Base-by-base conservation (phyloP, 2,888 invertebrate genomes). In the Drosophila limbata region DNA sequence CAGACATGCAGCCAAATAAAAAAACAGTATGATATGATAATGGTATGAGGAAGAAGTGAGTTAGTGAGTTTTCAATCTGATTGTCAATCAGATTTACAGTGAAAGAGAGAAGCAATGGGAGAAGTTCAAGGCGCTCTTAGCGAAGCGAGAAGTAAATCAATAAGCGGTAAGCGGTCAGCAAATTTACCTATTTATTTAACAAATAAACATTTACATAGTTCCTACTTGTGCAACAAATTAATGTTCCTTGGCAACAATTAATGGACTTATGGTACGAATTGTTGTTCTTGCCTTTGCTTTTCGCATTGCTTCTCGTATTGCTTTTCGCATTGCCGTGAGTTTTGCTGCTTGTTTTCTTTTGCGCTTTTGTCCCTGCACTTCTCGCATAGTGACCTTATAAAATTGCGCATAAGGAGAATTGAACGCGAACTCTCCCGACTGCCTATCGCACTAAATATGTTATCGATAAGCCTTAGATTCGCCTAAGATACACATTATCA, bases 111-210 rank as follows among this genome's bases (percentile, higher is more conserved):
- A 21, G 17, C 40, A 11, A 11, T 3, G 4, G 17, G 33, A 48
- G 35, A 50, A 50, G 48, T 19, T 19, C 15, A 28, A 15, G 19
- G 13, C 19, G 10, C 11, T 1, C 6, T 11, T 11, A 28, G 25
- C 21, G 21, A 21, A 44, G 21, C n/a, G 25, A 47, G 15, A 10
- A 28, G 28, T 15, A 25, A 25, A 11, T 6, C 40, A 17, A 28
- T 6, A 40, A 40, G 9, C 40, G 40, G 15, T n/a, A 39, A 37
- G 13, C 40, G 40, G 15, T n/a, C 15, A 37, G 13, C n/a, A 6
- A 15, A 44, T 19, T 13, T 13, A 44, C 42, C 4, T 3, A 44
- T 44, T 44, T 44, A 44, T 44, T 44, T 42, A 19, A 42, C 42
- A 17, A 11, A 13, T 6, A 21, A 21, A 13, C 44, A 21, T 13